A percentile compares a stretch with the other conserved stretches of the same genome.
Evolutionary conservation across 2,797 vertebrate species (phyloP).

Genomic region (Cuniculus paca): DNA sequence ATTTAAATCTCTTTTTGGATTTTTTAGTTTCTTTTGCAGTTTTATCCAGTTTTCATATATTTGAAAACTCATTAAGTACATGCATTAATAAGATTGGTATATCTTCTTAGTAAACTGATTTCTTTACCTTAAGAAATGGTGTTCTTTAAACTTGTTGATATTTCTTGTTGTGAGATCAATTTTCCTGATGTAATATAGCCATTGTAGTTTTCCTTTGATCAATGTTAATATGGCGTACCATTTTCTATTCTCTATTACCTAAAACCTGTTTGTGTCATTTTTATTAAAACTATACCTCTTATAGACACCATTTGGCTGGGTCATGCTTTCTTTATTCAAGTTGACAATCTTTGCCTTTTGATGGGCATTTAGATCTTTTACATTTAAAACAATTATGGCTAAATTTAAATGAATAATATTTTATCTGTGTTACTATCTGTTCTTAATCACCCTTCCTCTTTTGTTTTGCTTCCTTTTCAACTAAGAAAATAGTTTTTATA

Average conservation of each 20-base stretch:
- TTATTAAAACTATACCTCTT: not conserved
- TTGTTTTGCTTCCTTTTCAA: not conserved
- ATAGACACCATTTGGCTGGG: not conserved
- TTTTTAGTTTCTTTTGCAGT: not conserved
- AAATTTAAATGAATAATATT: not conserved
- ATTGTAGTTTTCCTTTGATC: not conserved
- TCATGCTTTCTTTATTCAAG: not conserved
- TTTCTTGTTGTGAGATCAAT: not conserved
- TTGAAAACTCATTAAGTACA: not conserved
- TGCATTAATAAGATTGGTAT: not conserved
- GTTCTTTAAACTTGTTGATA: not conserved
- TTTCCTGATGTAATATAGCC: not conserved
- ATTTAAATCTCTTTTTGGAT: not conserved
- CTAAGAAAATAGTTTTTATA: not conserved
- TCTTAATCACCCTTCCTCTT: not conserved
- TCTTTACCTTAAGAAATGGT: not conserved
- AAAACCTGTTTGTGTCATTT: not conserved
- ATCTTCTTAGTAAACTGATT: not conserved
- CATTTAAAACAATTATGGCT: not conserved
- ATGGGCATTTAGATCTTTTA: not conserved
- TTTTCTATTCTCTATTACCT: not conserved
- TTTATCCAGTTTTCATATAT: not conserved
- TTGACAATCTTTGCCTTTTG: not conserved
- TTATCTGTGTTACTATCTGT: not conserved
- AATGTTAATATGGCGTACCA: not conserved